Percentiles rank a stretch among this genome's conserved stretches.
phyloP scores from a whole-genome alignment of 23 tunicate genomes.

The Halocynthia aurantium region DNA sequence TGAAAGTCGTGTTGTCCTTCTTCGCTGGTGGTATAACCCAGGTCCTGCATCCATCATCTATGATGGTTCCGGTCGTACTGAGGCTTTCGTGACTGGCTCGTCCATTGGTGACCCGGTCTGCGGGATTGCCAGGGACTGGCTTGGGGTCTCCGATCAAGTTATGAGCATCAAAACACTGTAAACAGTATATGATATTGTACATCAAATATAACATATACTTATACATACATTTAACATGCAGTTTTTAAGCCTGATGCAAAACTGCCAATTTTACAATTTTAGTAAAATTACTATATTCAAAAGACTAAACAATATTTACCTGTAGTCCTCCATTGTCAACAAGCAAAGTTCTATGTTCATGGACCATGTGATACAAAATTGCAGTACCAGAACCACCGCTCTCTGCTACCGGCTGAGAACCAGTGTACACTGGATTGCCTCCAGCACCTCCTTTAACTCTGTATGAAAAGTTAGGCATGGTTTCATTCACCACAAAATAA shows the following conservation, averaged over 20 bases:
- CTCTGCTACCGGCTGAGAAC: constrained; percentile 6
- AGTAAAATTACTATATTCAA: no score
- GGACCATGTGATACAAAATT: constrained; percentile 13
- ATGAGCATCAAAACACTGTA: constrained; percentile 18
- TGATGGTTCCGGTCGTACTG: constrained; percentile 1
- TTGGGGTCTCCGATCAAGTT: constrained; percentile 27
- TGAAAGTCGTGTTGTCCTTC: background rate
- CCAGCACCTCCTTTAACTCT: constrained; percentile 17
- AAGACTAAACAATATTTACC: background rate
- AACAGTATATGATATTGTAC: no score
- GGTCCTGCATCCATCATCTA: constrained; percentile 19
- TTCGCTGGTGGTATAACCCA: constrained; percentile 32
- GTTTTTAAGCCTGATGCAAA: no score
- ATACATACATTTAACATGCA: no score
- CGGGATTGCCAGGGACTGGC: constrained; percentile 22
- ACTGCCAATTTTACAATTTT: no score
- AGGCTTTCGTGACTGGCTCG: constrained; percentile 10
- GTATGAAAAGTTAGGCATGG: constrained; percentile 4
- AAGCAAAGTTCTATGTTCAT: constrained; percentile 19
- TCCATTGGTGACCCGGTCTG: constrained; percentile 29
- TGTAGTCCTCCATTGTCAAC: constrained; percentile 21
- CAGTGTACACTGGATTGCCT: background rate
- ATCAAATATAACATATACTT: no score
- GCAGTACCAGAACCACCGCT: constrained; percentile 25
- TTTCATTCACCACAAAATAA: constrained; percentile 10